A percentile compares a stretch with the other conserved stretches of the same genome.
These are phyloP conservation scores for Chromis chromis DNA, from an alignment of 2,797 vertebrate species.

Conservation along the genomic window DNA sequence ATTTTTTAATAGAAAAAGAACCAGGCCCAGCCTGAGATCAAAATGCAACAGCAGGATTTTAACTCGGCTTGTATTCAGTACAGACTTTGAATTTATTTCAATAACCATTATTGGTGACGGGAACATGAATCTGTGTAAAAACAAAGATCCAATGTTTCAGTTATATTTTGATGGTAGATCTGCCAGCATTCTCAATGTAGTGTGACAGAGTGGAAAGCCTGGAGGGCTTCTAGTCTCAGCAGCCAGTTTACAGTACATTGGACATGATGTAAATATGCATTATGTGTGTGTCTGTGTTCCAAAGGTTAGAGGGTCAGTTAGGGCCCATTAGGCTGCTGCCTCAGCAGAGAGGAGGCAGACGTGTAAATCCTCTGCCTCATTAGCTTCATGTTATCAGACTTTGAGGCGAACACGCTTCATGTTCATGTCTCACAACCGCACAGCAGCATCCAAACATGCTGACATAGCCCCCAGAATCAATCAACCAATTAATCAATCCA, in stretches of 20 bases:
- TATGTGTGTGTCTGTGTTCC: constrained; percentile 9
- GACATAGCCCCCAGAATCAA: constrained; percentile 11
- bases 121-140: no score
- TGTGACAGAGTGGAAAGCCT: no score
- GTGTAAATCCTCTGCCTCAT: constrained; percentile 37
- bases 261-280: constrained; percentile 6
- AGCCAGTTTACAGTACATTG: background rate
- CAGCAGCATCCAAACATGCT: constrained; percentile 18
- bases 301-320: constrained; percentile 8
- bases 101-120: no score
- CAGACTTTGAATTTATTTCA: no score
- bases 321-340: constrained; percentile 22
- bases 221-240: no score
- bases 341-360: constrained; percentile 21
- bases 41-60: no score
- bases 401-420: background rate
- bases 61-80: no score
- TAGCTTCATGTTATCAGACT: constrained; percentile 20
- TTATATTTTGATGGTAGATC: no score
- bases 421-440: constrained; percentile 28
- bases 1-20: no score
- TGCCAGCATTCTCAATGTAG: no score
- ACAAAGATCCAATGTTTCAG: no score
- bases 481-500: constrained; percentile 12
- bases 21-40: no score